Conservation (phyloP, 1,140 invertebrate species). For the Bombus sibiricus region DNA sequence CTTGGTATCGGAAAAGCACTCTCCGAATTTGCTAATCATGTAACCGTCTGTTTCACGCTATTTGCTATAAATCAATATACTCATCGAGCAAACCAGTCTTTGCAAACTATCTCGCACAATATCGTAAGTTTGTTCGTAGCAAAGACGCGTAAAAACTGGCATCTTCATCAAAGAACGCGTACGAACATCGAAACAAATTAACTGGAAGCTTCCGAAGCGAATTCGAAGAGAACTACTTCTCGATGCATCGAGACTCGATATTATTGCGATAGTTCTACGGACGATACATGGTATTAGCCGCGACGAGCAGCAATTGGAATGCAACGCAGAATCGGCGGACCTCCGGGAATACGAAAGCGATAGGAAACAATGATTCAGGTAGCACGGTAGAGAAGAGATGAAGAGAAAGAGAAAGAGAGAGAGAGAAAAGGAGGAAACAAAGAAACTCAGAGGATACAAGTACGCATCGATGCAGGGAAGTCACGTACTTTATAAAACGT, state of each 20-base stretch:
- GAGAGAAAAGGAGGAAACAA: background rate
- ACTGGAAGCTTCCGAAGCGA: background rate
- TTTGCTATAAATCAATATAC: background rate
- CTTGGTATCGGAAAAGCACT: no score
- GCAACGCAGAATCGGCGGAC: slow-evolving; percentile 39
- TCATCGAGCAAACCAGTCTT: no score
- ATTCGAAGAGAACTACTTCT: background rate
- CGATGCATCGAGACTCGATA: background rate
- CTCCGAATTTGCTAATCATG: no score
- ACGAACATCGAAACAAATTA: background rate
- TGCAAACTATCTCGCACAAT: background rate
- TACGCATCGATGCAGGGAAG: slow-evolving; percentile 45
- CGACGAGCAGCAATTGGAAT: slow-evolving; percentile 50
- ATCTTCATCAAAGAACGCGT: background rate
- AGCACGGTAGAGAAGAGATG: background rate
- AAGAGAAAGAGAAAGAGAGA: background rate
- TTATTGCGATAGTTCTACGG: slow-evolving; percentile 7
- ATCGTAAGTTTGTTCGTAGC: background rate
- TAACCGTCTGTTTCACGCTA: background rate
- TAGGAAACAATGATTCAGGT: slow-evolving; percentile 57
- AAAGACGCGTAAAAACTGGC: background rate
- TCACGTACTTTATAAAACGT: slow-evolving; percentile 69
- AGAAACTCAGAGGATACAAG: background rate
- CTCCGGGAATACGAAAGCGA: slow-evolving; percentile 41
- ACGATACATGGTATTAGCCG: background rate